Conservation (phyloP, 2,888 invertebrate genomes). For the Ditylenchus weischeri region DNA sequence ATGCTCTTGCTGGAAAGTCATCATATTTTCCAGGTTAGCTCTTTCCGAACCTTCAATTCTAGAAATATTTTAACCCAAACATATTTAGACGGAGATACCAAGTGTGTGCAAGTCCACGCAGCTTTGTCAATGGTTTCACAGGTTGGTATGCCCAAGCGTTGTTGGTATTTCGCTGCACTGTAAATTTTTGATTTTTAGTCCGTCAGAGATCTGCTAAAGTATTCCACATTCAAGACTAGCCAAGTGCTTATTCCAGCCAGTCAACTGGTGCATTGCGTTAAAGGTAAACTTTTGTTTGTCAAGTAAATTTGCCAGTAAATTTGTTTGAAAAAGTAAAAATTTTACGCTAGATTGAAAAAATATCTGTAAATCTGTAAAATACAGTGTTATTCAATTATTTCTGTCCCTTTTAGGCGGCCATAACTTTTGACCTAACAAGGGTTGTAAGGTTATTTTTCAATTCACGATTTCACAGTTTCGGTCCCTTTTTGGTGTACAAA, state of each 20-base stretch:
- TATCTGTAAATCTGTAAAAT: too few species aligned
- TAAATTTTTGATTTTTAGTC: slow-evolving; percentile 13
- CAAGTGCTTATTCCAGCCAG: slow-evolving; percentile 41
- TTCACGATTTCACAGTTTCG: too few species aligned
- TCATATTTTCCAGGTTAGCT: background rate
- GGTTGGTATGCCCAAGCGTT: background rate
- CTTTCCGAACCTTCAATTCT: background rate
- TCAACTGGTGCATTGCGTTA: slow-evolving; percentile 42
- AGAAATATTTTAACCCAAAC: background rate
- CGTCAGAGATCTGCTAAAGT: slow-evolving; percentile 50
- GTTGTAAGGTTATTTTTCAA: too few species aligned
- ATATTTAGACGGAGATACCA: slow-evolving; percentile 47
- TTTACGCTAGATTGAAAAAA: too few species aligned
- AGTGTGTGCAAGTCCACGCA: slow-evolving; percentile 54
- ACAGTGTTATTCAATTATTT: too few species aligned
- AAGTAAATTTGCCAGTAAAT: too few species aligned
- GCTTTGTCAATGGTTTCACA: slow-evolving; percentile 54
- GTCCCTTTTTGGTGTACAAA: too few species aligned
- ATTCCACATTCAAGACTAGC: slow-evolving; percentile 38
- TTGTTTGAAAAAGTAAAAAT: too few species aligned
- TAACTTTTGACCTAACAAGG: too few species aligned
- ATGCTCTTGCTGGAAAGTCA: slow-evolving; percentile 41
- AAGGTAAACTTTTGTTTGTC: slow-evolving; percentile 40
- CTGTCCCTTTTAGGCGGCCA: too few species aligned
- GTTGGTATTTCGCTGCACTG: too few species aligned